phyloP scores from a whole-genome alignment of 92 coral and sea anemone species.

The Muricea muricata region DNA sequence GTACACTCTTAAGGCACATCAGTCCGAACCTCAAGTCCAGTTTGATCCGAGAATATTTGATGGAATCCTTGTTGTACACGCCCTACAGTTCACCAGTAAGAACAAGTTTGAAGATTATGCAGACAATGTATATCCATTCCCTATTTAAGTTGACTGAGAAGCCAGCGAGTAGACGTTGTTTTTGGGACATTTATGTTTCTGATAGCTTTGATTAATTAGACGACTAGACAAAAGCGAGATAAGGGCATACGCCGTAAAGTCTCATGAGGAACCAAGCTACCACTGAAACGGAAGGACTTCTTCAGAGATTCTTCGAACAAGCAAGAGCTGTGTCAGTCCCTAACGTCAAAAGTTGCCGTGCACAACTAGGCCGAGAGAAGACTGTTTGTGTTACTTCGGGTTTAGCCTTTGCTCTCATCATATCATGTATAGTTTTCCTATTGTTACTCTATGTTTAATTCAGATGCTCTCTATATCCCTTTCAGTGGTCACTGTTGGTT shows the following conservation, averaged over 20 bases:
- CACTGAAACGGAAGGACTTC: slow-evolving; percentile 13
- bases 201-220: slow-evolving; percentile 51
- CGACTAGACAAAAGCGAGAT: slow-evolving; percentile 64
- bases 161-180: slow-evolving; percentile 43
- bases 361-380: slow-evolving; percentile 2
- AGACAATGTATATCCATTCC: slow-evolving; percentile 54
- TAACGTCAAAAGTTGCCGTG: slow-evolving; percentile 22
- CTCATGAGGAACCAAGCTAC: slow-evolving; percentile 57
- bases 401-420: too few species aligned
- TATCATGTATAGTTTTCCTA: not conserved
- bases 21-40: slow-evolving; percentile 37
- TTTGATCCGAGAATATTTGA: slow-evolving; percentile 66
- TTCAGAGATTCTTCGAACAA: slow-evolving; percentile 39
- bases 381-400: slow-evolving; percentile 23
- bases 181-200: slow-evolving; percentile 51
- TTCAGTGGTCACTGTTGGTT: not conserved
- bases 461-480: too few species aligned
- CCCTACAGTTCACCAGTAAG: slow-evolving; percentile 48
- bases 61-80: slow-evolving; percentile 63
- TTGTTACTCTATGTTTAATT: too few species aligned
- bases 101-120: slow-evolving; percentile 65
- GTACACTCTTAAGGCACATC: slow-evolving; percentile 1
- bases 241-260: slow-evolving; percentile 56
- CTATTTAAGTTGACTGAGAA: not conserved
- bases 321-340: slow-evolving; percentile 7